Percentiles rank a stretch among this genome's conserved stretches.
Evolutionary conservation across 2,113 vertebrate genomes (phyloP).

Genomic region (Hylia prasina): DNA sequence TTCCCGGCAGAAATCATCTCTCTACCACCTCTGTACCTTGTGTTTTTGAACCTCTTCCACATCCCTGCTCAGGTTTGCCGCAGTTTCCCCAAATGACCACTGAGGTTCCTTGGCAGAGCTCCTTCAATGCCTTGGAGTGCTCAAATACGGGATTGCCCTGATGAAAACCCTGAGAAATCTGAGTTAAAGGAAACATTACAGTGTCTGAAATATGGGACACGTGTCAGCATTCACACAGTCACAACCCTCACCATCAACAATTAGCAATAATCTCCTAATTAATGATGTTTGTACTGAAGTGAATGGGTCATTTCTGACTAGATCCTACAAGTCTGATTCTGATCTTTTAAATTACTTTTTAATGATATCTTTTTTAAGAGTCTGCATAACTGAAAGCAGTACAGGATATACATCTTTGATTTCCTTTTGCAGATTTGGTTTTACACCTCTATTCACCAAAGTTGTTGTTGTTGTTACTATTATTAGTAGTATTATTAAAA

Average conservation of each 20-base stretch:
- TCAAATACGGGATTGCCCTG: background rate
- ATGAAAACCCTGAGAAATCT: background rate
- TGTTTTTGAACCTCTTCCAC: fast-evolving
- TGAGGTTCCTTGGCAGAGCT: background rate
- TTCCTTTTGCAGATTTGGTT: background rate
- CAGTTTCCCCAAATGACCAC: background rate
- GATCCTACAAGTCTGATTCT: background rate
- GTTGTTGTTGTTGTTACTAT: background rate
- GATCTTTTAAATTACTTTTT: background rate
- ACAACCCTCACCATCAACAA: background rate
- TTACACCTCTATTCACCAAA: background rate
- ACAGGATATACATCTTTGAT: background rate
- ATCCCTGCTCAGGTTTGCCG: background rate
- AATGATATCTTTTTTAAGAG: background rate
- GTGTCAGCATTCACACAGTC: background rate
- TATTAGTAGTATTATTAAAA: background rate
- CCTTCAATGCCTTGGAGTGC: background rate
- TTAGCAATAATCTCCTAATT: background rate
- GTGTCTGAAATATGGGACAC: background rate
- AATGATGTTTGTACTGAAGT: background rate
- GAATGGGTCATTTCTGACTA: background rate
- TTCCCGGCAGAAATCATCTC: background rate
- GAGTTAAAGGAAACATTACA: background rate
- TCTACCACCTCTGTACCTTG: fast-evolving
- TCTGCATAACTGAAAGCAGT: background rate